These are phyloP conservation scores for Tigriopus japonicus DNA, from an alignment of 1,140 invertebrate species.

Conservation along the genomic window DNA sequence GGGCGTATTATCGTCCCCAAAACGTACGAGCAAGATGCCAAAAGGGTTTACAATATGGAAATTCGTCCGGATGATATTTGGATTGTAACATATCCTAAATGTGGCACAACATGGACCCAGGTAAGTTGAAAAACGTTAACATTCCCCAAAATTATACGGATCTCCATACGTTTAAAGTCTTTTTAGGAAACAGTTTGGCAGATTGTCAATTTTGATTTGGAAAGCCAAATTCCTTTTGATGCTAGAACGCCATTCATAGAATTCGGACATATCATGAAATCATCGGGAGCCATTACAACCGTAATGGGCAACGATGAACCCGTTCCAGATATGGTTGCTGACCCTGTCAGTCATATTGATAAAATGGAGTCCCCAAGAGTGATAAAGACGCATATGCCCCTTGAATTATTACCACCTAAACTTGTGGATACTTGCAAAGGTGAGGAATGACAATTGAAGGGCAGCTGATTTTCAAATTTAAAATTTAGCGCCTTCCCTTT, in stretches of 20 bases:
- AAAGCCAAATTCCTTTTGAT: neutral
- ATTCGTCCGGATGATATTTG: neutral
- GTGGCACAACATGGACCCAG: constrained; percentile 8
- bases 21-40: neutral
- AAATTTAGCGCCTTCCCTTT: too few relatives aligned
- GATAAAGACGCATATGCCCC: constrained; percentile 29
- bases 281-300: too few relatives aligned
- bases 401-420: constrained; percentile 23
- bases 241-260: neutral
- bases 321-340: neutral
- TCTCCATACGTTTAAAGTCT: too few relatives aligned
- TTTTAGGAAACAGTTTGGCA: constrained; percentile 3
- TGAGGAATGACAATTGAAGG: too few relatives aligned
- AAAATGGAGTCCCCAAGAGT: constrained; percentile 23
- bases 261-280: too few relatives aligned
- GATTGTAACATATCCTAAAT: constrained; percentile 4
- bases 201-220: neutral
- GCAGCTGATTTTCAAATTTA: too few relatives aligned
- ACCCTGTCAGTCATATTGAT: constrained; percentile 20
- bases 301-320: neutral
- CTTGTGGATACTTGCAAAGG: constrained; percentile 27
- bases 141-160: too few relatives aligned
- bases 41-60: constrained; percentile 3
- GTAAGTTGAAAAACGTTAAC: too few relatives aligned
- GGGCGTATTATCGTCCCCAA: too few relatives aligned